Evolutionary conservation across 2,797 vertebrate species (phyloP).

Genomic region (Lutjanus argentimaculatus): DNA sequence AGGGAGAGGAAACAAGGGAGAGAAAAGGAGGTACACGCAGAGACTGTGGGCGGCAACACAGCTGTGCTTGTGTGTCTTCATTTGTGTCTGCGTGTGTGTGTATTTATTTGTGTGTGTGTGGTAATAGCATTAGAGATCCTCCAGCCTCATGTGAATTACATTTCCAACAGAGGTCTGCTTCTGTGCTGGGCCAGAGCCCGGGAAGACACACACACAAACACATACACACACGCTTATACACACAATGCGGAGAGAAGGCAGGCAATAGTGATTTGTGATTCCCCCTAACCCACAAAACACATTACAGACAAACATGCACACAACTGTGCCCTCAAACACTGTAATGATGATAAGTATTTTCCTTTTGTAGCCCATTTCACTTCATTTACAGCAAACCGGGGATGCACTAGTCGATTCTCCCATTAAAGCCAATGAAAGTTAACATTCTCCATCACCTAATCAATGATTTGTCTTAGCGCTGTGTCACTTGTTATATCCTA

Average conservation of each 20-base stretch:
- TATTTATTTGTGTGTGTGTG: constrained; percentile 41
- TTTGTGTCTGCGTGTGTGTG: constrained; percentile 24
- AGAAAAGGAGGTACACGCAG: constrained; percentile 32
- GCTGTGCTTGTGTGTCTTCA: constrained; percentile 55
- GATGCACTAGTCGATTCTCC: constrained; percentile 2
- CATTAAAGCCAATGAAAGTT: neutral
- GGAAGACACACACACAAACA: constrained; percentile 41
- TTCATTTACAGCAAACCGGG: constrained; percentile 35
- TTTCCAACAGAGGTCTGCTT: constrained; percentile 81
- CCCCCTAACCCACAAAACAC: constrained; percentile 44
- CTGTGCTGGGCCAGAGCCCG: constrained; percentile 75
- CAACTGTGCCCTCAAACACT: constrained; percentile 14
- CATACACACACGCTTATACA: constrained; percentile 24
- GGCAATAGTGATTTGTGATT: constrained; percentile 52
- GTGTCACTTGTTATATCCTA: neutral
- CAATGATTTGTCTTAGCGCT: neutral
- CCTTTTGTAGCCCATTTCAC: constrained; percentile 30
- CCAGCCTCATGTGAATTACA: constrained; percentile 81
- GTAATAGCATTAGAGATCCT: constrained; percentile 81
- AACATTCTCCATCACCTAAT: neutral
- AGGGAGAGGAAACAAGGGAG: constrained; percentile 45
- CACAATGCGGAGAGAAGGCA: constrained; percentile 39
- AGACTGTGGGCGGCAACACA: constrained; percentile 70
- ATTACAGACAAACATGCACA: constrained; percentile 47
- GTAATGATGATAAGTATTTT: constrained; percentile 44